phyloP scores from a whole-genome alignment of 1,140 invertebrate species.

The Heliothis virescens region DNA sequence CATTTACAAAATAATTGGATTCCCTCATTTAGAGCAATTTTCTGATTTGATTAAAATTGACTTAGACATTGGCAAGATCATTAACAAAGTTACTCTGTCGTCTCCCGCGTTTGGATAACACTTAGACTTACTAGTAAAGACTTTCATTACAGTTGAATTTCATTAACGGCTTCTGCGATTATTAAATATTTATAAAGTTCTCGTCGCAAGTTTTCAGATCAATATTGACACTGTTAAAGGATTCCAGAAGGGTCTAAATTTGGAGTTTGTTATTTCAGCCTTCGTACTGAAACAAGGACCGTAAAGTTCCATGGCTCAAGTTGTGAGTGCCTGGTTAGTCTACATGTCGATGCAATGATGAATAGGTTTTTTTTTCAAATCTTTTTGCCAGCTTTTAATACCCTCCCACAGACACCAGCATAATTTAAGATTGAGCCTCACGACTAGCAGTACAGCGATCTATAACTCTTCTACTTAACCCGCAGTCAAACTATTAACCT shows the following conservation, averaged over 20 bases:
- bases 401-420: too few species aligned
- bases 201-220: background rate
- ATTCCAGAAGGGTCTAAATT: slow-evolving; percentile 19
- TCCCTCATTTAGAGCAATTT: slow-evolving; percentile 60
- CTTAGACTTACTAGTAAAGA: slow-evolving; percentile 19
- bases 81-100: slow-evolving; percentile 46
- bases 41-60: slow-evolving; percentile 59
- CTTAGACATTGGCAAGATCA: slow-evolving; percentile 52
- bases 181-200: slow-evolving; percentile 47
- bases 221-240: slow-evolving; percentile 37
- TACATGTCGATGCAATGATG: too few species aligned
- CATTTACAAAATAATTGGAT: slow-evolving; percentile 68
- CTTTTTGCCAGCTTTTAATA: too few species aligned
- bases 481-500: too few species aligned
- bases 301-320: background rate
- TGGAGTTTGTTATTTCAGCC: slow-evolving; percentile 2
- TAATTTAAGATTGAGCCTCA: too few species aligned
- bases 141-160: slow-evolving; percentile 44
- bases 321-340: too few species aligned
- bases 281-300: background rate
- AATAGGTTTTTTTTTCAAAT: too few species aligned
- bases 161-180: slow-evolving; percentile 38
- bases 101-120: slow-evolving; percentile 51
- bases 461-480: too few species aligned
- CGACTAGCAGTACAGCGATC: too few species aligned